Percentiles rank a stretch among this genome's conserved stretches.
Evolutionary conservation across 1,140 invertebrate species (phyloP).

Genomic region (Phymorhynchus buccinoides): DNA sequence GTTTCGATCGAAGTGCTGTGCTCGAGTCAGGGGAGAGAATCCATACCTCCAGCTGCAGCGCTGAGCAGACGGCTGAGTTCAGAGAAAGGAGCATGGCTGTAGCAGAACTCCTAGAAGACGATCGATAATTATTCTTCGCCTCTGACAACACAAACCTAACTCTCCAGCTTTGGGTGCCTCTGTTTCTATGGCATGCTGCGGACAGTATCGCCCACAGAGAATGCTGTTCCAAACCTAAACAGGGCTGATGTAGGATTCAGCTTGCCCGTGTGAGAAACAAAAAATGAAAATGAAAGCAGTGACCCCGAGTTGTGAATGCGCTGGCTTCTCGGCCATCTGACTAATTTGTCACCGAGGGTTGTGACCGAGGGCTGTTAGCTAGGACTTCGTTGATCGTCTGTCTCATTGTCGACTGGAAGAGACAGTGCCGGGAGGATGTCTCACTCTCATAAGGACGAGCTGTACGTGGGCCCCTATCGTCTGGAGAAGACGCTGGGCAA

Average conservation of each 20-base stretch:
- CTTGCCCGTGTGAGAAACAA: no score
- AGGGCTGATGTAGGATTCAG: not conserved
- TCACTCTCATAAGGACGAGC: constrained; percentile 73
- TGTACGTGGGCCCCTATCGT: constrained; percentile 98
- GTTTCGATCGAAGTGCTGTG: not conserved
- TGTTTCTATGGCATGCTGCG: not conserved
- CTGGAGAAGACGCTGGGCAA: constrained; percentile 99
- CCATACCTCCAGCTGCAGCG: not conserved
- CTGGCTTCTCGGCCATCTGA: not conserved
- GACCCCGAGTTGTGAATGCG: constrained; percentile 17
- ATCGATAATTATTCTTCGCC: constrained; percentile 3
- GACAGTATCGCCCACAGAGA: not conserved
- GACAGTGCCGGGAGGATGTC: constrained; percentile 49
- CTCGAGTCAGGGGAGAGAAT: no score
- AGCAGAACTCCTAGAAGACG: not conserved
- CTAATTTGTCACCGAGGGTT: not conserved
- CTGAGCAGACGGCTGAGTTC: not conserved
- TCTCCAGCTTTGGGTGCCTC: not conserved
- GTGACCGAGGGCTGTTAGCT: not conserved
- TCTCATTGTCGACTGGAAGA: not conserved
- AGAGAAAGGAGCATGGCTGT: constrained; percentile 18
- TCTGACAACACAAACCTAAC: not conserved
- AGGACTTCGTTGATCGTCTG: not conserved
- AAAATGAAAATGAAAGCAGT: constrained; percentile 33
- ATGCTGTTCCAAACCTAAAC: not conserved